A percentile compares a stretch with the other conserved stretches of the same genome.
phyloP scores from a whole-genome alignment of 2,113 vertebrate species.

The Laticauda laticaudata region DNA sequence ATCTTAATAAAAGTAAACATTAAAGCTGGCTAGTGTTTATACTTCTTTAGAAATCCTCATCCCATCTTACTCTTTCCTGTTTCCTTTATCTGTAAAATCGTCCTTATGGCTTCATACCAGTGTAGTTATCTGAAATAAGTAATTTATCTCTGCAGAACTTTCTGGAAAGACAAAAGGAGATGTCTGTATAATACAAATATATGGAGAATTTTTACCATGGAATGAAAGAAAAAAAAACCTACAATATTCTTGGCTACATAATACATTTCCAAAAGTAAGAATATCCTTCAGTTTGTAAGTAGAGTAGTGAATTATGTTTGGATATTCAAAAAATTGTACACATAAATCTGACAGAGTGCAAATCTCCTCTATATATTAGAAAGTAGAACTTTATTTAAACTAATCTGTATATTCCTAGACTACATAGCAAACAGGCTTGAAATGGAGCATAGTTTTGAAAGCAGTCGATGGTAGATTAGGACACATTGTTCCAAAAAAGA shows the following conservation, averaged over 20 bases:
- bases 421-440: background rate
- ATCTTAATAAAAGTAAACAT: background rate
- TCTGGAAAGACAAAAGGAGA: background rate
- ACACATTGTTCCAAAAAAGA: background rate
- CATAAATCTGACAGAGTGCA: background rate
- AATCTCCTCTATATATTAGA: background rate
- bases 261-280: background rate
- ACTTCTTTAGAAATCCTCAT: background rate
- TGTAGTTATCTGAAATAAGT: background rate
- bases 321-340: background rate
- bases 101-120: background rate
- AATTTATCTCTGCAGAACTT: background rate
- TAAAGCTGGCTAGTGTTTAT: background rate
- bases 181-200: background rate
- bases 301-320: background rate
- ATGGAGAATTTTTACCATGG: background rate
- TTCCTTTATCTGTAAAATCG: background rate
- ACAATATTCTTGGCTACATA: background rate
- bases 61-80: background rate
- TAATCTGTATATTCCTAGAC: background rate
- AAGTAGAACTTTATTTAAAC: background rate
- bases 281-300: background rate
- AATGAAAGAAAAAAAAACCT: background rate
- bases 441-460: background rate
- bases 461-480: background rate